Evolutionary conservation across 2,113 vertebrate genomes (phyloP).

Genomic region (Grammomys dolichurus): DNA sequence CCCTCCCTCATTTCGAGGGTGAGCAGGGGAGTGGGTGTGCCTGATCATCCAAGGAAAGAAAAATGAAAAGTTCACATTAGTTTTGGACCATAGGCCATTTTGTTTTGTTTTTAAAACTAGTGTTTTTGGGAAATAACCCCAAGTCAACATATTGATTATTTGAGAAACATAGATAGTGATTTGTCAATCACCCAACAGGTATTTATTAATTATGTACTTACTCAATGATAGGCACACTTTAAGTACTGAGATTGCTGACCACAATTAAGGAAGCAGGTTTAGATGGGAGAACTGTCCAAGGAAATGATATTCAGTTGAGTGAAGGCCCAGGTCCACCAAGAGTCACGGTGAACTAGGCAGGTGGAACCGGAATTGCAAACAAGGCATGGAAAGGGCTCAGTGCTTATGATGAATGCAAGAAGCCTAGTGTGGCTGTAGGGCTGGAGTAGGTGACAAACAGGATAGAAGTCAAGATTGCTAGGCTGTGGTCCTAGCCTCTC

Average conservation of each 20-base stretch:
- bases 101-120: background rate
- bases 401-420: background rate
- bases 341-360: background rate
- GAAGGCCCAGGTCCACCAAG: background rate
- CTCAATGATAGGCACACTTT: background rate
- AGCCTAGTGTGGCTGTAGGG: background rate
- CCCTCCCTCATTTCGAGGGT: background rate
- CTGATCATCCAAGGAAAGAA: background rate
- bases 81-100: constrained; percentile 18
- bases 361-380: background rate
- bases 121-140: background rate
- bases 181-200: background rate
- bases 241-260: background rate
- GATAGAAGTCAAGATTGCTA: background rate
- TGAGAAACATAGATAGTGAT: background rate
- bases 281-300: background rate
- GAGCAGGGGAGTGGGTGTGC: background rate
- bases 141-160: constrained; percentile 19
- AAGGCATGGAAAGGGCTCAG: background rate
- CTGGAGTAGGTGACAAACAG: background rate
- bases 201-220: background rate
- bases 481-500: background rate
- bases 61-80: background rate
- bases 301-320: background rate
- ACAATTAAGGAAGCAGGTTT: background rate